Conservation (phyloP, 2,113 vertebrate genomes). For the Capreolus pygargus region DNA sequence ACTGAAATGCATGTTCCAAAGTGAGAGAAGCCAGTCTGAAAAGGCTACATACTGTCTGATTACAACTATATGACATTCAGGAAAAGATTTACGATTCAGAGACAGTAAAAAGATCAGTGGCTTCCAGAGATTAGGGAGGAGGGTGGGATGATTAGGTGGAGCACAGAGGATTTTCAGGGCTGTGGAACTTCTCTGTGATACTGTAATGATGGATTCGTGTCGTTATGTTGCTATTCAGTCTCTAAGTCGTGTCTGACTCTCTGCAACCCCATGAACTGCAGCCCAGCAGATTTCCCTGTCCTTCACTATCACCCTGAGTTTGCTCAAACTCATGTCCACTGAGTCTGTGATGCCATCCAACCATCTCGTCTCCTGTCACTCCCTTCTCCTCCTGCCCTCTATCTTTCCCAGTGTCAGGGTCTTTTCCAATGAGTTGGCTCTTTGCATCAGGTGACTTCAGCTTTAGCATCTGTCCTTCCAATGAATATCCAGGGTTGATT, state of each 20-base stretch:
- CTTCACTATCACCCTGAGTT: background rate
- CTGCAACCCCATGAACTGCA: background rate
- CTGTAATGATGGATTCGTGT: rapidly evolving
- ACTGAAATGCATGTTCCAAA: background rate
- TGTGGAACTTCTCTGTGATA: background rate
- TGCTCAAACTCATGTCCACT: background rate
- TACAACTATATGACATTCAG: background rate
- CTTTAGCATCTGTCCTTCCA: background rate
- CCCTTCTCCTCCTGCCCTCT: background rate
- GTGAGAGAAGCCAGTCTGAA: background rate
- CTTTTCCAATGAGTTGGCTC: background rate
- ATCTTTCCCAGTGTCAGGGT: background rate
- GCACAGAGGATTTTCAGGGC: background rate
- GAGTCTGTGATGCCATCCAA: background rate
- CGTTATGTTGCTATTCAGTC: background rate
- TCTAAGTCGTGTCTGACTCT: background rate
- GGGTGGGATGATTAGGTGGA: background rate
- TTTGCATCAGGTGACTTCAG: background rate
- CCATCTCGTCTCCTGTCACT: background rate
- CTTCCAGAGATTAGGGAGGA: background rate
- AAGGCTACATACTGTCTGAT: background rate
- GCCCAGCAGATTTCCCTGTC: background rate
- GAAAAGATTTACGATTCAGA: background rate
- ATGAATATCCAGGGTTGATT: background rate
- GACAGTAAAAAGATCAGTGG: background rate